Evolutionary conservation across 2,888 invertebrate genomes (phyloP).

Genomic region (Acrobasis consociella): DNA sequence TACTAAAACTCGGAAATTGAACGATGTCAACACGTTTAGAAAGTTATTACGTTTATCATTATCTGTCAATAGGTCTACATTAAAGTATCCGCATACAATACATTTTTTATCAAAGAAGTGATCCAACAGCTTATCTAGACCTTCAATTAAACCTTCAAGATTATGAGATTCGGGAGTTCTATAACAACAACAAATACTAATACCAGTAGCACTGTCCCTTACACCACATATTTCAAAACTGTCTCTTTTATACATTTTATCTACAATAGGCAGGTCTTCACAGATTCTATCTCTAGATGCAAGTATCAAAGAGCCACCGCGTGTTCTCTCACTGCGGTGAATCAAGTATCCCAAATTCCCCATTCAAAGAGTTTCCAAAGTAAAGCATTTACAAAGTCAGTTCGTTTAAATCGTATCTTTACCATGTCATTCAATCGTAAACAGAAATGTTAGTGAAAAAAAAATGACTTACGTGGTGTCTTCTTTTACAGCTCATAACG

Average conservation of each 20-base stretch:
- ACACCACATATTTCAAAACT: constrained; percentile 25
- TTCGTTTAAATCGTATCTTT: too few relatives aligned
- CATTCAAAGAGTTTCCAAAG: too few relatives aligned
- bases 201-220: constrained; percentile 12
- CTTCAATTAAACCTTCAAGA: constrained; percentile 20
- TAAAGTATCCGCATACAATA: constrained; percentile 21
- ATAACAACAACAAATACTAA: constrained; percentile 22
- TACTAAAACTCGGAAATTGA: constrained; percentile 9
- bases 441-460: too few relatives aligned
- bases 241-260: constrained; percentile 16
- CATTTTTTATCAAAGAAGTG: constrained; percentile 15
- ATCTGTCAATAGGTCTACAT: constrained; percentile 16
- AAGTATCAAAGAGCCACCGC: constrained; percentile 16
- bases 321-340: too few relatives aligned
- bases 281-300: not conserved
- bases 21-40: not conserved
- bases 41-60: constrained; percentile 1
- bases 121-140: constrained; percentile 17
- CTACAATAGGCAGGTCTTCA: constrained; percentile 13
- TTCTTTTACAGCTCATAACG: too few relatives aligned
- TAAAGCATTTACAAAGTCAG: too few relatives aligned
- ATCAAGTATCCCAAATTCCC: too few relatives aligned
- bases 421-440: too few relatives aligned
- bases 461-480: too few relatives aligned
- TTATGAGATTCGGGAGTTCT: constrained; percentile 9